phyloP scores from a whole-genome alignment of 2,888 invertebrate genomes.

The Alentia gelatinosa region DNA sequence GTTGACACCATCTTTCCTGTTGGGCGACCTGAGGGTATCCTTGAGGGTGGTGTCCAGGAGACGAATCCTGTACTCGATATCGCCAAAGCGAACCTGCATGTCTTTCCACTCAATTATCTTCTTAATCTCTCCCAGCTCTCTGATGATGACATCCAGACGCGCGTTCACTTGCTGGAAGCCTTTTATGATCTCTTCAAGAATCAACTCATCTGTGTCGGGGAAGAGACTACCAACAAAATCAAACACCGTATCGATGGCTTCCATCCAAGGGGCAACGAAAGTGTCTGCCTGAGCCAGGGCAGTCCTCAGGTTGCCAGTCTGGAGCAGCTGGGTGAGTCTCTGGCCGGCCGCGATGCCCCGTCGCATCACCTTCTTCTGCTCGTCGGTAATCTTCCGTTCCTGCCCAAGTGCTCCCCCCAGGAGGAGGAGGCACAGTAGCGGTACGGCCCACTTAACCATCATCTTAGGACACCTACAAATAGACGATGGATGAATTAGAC shows the following conservation, averaged over 20 bases:
- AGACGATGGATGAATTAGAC: too few species aligned
- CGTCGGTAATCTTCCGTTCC: not conserved
- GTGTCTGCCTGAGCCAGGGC: not conserved
- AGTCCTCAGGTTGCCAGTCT: not conserved
- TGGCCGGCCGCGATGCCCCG: not conserved
- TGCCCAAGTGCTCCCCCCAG: not conserved
- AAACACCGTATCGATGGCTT: not conserved
- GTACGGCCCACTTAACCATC: not conserved
- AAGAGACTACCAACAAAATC: not conserved
- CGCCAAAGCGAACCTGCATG: not conserved
- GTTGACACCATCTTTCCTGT: not conserved
- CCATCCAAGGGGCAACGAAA: not conserved
- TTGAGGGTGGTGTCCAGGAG: not conserved
- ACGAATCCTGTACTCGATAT: not conserved
- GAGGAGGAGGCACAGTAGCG: not conserved
- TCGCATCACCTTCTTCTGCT: not conserved
- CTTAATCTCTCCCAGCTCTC: not conserved
- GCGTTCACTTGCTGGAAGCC: not conserved
- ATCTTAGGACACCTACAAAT: not conserved
- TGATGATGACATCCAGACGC: not conserved
- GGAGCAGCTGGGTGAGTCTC: not conserved
- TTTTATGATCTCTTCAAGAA: not conserved
- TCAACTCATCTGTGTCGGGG: not conserved
- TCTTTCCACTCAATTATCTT: not conserved
- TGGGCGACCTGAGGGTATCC: not conserved